Conservation (phyloP, 2,113 vertebrate species). For the Dolichallabes microphthalmus region DNA sequence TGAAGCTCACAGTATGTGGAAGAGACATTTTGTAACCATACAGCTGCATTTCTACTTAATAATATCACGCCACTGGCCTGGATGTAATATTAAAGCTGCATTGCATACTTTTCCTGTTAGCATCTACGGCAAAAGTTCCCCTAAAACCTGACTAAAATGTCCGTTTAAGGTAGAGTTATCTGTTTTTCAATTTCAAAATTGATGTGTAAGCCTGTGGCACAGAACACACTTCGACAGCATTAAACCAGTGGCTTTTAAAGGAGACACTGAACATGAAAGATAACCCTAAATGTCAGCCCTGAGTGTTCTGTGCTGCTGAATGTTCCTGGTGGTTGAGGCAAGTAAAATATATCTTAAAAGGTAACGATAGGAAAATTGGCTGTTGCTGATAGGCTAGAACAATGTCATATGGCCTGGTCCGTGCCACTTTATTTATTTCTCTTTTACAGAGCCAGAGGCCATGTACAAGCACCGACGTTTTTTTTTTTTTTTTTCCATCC, state of each 20-base stretch:
- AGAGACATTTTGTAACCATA: neutral
- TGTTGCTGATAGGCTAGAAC: too few species aligned
- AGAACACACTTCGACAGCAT: neutral
- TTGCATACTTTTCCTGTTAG: neutral
- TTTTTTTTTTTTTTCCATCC: too few species aligned
- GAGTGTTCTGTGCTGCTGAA: too few species aligned
- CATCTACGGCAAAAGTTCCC: neutral
- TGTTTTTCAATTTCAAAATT: neutral
- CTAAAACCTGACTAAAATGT: neutral
- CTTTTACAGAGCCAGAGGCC: too few species aligned
- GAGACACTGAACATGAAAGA: too few species aligned
- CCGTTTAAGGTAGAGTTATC: neutral
- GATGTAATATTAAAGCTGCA: neutral
- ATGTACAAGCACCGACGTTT: too few species aligned
- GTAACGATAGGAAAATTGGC: too few species aligned
- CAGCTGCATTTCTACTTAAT: neutral
- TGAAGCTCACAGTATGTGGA: neutral
- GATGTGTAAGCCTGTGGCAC: neutral
- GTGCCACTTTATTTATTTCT: too few species aligned
- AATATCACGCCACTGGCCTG: neutral
- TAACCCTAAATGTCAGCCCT: too few species aligned
- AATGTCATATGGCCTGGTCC: too few species aligned
- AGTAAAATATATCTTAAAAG: neutral
- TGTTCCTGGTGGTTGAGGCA: neutral
- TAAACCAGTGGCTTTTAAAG: neutral